phyloP scores from a whole-genome alignment of 2,113 vertebrate species.

The Condylura cristata region DNA sequence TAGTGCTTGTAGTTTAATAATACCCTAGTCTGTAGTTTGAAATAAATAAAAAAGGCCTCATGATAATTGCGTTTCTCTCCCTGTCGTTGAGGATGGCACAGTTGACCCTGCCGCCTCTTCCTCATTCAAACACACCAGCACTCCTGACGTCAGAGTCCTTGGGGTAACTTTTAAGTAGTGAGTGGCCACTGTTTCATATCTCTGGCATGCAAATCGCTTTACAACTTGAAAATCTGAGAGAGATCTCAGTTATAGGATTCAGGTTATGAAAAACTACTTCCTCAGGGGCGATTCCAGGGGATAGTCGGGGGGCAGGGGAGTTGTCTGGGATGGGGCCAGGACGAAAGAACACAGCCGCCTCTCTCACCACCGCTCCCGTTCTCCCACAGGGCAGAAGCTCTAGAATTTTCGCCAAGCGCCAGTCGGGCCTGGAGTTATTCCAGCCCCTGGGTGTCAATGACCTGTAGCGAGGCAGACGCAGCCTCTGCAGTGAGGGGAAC shows the following conservation, averaged over 20 bases:
- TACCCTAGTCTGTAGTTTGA: conserved; percentile 59
- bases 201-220: background rate
- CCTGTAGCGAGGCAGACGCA: background rate
- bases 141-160: background rate
- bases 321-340: background rate
- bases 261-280: background rate
- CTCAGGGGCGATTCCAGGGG: background rate
- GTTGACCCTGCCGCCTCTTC: background rate
- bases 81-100: background rate
- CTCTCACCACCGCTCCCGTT: rapidly evolving
- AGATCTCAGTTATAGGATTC: background rate
- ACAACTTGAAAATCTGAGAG: background rate
- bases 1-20: conserved; percentile 61
- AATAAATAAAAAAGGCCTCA: background rate
- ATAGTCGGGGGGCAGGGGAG: background rate
- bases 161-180: background rate
- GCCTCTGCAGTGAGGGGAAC: background rate
- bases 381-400: background rate
- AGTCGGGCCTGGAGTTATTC: background rate
- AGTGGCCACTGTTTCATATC: background rate
- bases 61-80: background rate
- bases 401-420: background rate
- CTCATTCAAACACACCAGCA: background rate
- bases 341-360: rapidly evolving
- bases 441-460: too few species aligned